phyloP scores from a whole-genome alignment of 2,888 invertebrate species.

The Standfussiana lucernea region DNA sequence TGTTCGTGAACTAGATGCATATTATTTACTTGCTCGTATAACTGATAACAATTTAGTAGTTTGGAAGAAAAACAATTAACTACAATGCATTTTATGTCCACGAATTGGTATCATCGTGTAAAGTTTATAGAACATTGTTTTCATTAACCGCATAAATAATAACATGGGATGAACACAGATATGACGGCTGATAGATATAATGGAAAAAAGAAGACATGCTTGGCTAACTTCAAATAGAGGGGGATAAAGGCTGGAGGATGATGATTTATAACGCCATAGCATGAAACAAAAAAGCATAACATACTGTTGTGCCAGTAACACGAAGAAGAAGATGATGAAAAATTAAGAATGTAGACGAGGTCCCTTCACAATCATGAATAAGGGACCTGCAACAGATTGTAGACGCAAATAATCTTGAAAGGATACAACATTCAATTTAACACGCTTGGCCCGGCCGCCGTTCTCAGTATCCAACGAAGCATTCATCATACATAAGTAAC shows the following conservation, averaged over 20 bases:
- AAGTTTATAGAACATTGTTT: constrained; percentile 3
- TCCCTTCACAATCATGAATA: background rate
- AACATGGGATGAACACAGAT: background rate
- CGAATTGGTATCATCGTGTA: constrained; percentile 13
- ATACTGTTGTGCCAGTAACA: background rate
- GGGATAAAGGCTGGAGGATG: background rate
- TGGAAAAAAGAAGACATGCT: background rate
- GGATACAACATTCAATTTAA: constrained; percentile 38
- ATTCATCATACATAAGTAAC: constrained; percentile 42
- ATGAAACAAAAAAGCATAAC: background rate
- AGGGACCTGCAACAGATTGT: background rate
- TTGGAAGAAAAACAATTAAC: constrained; percentile 17
- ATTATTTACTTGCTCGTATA: constrained; percentile 35
- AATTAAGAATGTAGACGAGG: background rate
- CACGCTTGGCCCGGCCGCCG: constrained; percentile 30
- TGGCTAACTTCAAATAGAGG: background rate
- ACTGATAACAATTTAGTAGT: constrained; percentile 43
- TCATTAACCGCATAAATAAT: background rate
- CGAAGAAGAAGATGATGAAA: background rate
- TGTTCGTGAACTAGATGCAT: constrained; percentile 66
- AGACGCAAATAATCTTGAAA: constrained; percentile 17
- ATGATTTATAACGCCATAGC: background rate
- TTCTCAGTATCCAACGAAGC: constrained; percentile 41
- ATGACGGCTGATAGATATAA: background rate
- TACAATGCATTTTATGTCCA: constrained; percentile 19